These are phyloP conservation scores for Naja naja DNA, from an alignment of 2,113 vertebrate genomes.

Conservation along the genomic window DNA sequence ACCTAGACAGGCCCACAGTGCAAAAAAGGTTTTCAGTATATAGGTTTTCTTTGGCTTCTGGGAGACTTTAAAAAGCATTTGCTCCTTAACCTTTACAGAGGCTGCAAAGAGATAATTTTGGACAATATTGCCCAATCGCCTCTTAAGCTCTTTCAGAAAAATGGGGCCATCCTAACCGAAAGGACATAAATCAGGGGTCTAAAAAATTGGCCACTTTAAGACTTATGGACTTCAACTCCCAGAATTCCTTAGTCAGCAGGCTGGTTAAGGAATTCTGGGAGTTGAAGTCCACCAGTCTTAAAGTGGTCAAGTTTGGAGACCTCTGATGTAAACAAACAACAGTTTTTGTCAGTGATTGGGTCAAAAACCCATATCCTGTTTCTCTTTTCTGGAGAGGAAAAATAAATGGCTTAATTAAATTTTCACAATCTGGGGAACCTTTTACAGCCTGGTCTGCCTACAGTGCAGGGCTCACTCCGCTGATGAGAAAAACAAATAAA, in stretches of 20 bases:
- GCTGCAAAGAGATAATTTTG: not conserved
- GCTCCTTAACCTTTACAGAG: not conserved
- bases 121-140: not conserved
- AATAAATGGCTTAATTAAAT: not conserved
- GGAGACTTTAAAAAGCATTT: not conserved
- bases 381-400: not conserved
- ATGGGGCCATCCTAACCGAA: not conserved
- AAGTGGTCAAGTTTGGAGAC: not conserved
- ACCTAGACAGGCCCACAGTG: not conserved
- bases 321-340: not conserved
- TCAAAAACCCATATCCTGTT: not conserved
- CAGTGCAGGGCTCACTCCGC: not conserved
- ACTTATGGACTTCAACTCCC: not conserved
- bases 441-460: not conserved
- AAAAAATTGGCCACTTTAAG: not conserved
- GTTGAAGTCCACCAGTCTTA: not conserved
- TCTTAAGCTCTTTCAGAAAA: not conserved
- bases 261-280: not conserved
- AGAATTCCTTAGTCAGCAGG: not conserved
- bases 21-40: not conserved
- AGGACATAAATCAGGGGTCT: not conserved
- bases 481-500: not conserved
- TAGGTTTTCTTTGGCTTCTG: not conserved
- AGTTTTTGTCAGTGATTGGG: too few species aligned
- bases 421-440: not conserved